Percentiles rank a stretch among this genome's conserved stretches.
These are phyloP conservation scores for Spatulosminthurus flaviceps DNA, from an alignment of 2,888 invertebrate species.

Conservation along the genomic window DNA sequence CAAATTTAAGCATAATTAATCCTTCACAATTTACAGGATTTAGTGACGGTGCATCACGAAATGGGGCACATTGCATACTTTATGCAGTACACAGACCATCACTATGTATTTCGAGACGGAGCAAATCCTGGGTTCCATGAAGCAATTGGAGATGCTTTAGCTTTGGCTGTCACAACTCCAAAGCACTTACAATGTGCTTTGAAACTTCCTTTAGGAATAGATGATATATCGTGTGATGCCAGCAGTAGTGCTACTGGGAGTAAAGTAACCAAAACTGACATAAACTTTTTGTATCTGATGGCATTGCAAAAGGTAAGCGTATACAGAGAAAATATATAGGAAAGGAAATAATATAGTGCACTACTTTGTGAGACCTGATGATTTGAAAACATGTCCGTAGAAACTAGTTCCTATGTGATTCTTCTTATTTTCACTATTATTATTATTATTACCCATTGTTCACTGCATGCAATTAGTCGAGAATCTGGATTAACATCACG, in stretches of 20 bases:
- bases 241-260: conserved; percentile 11
- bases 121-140: conserved; percentile 76
- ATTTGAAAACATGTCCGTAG: no score
- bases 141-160: conserved; percentile 52
- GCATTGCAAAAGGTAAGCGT: conserved; percentile 65
- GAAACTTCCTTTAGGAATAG: conserved; percentile 50
- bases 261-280: conserved; percentile 58
- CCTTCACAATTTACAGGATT: conserved; percentile 67
- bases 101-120: conserved; percentile 77
- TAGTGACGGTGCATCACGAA: conserved; percentile 83
- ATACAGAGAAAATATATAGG: no score
- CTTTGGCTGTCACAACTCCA: conserved; percentile 64
- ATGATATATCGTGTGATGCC: conserved; percentile 42
- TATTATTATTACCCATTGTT: neutral
- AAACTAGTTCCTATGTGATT: neutral
- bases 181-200: conserved; percentile 60
- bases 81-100: conserved; percentile 78
- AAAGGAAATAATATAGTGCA: no score
- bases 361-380: no score
- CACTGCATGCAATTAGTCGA: neutral
- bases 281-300: conserved; percentile 65
- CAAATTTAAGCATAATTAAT: conserved; percentile 10
- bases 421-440: conserved; percentile 1
- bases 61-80: conserved; percentile 73
- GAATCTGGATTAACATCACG: neutral